Evolutionary conservation across 2,113 vertebrate species (phyloP), one percentile per base, ranked within the genome.

Genomic region (Damaliscus lunatus): DNA sequence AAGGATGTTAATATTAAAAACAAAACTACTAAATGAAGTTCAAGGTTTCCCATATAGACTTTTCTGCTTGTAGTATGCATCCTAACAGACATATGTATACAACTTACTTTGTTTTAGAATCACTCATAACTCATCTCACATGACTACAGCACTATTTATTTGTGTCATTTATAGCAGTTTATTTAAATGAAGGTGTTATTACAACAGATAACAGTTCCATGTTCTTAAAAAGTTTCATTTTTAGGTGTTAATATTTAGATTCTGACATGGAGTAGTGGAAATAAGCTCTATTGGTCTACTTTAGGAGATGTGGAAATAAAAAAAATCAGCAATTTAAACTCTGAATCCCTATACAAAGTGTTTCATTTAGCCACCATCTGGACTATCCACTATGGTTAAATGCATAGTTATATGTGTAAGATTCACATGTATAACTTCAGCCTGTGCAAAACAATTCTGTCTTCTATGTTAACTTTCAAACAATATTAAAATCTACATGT

Each of bases 301-400:
- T 97, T 91, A 96, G 64, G 33, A 96, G 40, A 95, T 46, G 31
- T 78, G 33, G 23, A 29, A 67, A 86, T 27, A 91, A 86, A 90
- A 43, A 71, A 21, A 8, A 29, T 87, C 67, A 64, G 36, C 60
- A 90, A 87, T 91, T 80, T 82, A 91, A 91, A 96, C 40, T 97
- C 48, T 33, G 57, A 95, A 96, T n/a, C 36, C 25, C 27, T 78
- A 23, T 86, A 6, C 84, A 85, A 78, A 96, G 16, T 77, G 36
- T 89, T 92, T 95, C 40, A 89, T 90, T 97, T 91, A 93, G 53
- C 50, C 52, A 91, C 87, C 90, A 91, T 90, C 60, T 96, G 94
- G 31, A 81, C 81, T 93, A 19, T 71, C 23, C n/a, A 31, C 53
- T 48, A 59, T 60, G 27, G 59, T 82, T 94, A 90, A 82, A 85